These are phyloP conservation scores for Dipus sagitta DNA, from an alignment of 2,797 vertebrate species.

Conservation along the genomic window DNA sequence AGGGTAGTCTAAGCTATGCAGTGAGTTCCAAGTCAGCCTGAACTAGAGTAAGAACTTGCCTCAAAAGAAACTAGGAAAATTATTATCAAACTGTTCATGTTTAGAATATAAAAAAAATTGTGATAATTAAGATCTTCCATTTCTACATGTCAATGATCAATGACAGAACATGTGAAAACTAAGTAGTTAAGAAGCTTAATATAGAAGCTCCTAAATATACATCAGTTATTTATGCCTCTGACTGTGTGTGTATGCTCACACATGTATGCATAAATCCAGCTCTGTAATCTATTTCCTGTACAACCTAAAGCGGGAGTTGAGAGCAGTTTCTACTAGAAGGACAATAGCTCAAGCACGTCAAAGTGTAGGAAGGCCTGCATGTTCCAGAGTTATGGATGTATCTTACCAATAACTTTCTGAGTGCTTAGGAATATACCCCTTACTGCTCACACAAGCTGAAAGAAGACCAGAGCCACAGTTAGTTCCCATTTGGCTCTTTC, in stretches of 20 bases:
- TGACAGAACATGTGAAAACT: background rate
- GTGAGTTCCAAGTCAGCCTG: no score
- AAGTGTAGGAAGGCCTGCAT: background rate
- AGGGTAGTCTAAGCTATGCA: no score
- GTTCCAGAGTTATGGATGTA: background rate
- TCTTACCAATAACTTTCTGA: background rate
- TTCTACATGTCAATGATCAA: background rate
- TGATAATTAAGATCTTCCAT: slow-evolving; percentile 23
- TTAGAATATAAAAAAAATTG: background rate
- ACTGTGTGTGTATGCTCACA: background rate
- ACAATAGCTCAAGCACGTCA: background rate
- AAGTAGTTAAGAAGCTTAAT: background rate
- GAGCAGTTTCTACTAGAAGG: background rate
- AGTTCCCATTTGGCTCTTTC: background rate
- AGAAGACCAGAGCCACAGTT: background rate
- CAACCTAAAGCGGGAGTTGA: slow-evolving; percentile 6
- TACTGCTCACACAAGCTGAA: background rate
- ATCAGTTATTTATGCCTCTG: background rate
- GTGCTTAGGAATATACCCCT: background rate
- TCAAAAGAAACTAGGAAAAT: background rate
- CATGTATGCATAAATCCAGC: background rate
- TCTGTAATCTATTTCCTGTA: background rate
- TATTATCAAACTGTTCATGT: background rate
- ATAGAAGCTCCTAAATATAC: background rate
- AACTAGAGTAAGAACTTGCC: no score